phyloP scores from a whole-genome alignment of 2,797 vertebrate genomes.

The Perodicticus potto region DNA sequence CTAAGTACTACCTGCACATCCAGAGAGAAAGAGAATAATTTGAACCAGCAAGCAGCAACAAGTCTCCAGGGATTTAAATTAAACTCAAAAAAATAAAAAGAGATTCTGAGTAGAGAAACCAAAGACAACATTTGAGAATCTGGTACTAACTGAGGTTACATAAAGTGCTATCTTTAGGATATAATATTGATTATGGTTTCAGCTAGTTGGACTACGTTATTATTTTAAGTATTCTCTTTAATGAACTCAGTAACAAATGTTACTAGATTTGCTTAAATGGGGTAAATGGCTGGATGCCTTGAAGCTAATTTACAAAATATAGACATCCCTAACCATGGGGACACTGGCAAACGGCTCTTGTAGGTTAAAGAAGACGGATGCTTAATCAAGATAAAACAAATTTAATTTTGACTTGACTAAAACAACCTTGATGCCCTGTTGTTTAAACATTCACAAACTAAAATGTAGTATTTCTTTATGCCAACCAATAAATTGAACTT shows the following conservation, averaged over 20 bases:
- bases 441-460: background rate
- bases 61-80: background rate
- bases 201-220: background rate
- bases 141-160: background rate
- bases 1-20: background rate
- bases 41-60: background rate
- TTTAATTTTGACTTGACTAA: background rate
- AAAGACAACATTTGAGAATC: background rate
- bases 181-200: background rate
- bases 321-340: background rate
- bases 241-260: background rate
- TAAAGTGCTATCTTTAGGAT: background rate
- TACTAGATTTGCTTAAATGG: background rate
- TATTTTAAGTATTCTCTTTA: background rate
- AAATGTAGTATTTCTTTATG: background rate
- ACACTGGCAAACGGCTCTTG: background rate
- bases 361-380: background rate
- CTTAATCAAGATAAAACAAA: background rate
- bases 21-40: background rate
- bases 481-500: background rate
- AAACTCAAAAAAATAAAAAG: background rate
- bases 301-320: background rate
- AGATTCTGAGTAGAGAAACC: background rate
- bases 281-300: background rate
- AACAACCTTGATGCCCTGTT: background rate